phyloP scores from a whole-genome alignment of 2,797 vertebrate genomes.

The Nothura maculosa region DNA sequence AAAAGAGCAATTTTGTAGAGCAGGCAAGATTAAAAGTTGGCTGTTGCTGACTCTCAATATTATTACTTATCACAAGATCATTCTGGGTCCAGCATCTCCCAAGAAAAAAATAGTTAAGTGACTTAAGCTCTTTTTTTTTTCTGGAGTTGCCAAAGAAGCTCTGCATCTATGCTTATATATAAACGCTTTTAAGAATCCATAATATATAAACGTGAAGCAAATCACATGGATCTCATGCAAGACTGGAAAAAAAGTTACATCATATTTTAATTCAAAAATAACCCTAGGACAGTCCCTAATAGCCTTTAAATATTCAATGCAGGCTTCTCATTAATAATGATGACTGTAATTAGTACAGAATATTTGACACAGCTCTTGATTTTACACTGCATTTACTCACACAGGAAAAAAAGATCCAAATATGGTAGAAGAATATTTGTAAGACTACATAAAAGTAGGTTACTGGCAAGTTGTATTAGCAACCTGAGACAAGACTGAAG shows the following conservation, averaged over 20 bases:
- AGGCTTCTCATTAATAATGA: neutral
- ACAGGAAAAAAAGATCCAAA: neutral
- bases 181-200: neutral
- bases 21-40: neutral
- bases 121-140: neutral
- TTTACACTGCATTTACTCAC: neutral
- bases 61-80: neutral
- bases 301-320: neutral
- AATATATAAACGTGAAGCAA: neutral
- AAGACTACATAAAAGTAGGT: neutral
- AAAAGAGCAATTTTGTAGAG: neutral
- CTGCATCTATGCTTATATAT: neutral
- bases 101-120: neutral
- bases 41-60: neutral
- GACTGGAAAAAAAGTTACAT: neutral
- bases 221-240: neutral
- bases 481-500: neutral
- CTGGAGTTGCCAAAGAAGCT: neutral
- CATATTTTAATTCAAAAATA: neutral
- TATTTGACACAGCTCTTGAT: neutral
- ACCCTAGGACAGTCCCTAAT: neutral
- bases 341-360: neutral
- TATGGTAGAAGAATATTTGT: neutral
- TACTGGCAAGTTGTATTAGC: neutral
- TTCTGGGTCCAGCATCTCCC: neutral